Conservation (phyloP, 23 tunicate species). For the Corella eumyota region DNA sequence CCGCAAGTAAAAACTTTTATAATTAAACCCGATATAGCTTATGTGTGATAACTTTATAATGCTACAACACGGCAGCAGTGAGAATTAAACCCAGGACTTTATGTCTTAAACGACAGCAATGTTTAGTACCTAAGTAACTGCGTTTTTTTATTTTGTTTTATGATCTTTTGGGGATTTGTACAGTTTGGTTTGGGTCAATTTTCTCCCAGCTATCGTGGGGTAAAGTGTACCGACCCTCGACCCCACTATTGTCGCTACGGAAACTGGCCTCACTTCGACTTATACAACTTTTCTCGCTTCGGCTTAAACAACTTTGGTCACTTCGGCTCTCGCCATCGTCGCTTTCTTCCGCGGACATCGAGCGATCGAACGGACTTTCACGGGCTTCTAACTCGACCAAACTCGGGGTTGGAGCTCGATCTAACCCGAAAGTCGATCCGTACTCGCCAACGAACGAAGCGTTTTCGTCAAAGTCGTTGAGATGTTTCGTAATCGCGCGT, state of each 20-base stretch:
- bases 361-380: conserved; percentile 20
- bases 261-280: too few species aligned
- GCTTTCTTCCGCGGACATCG: conserved; percentile 1
- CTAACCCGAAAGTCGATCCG: conserved; percentile 65
- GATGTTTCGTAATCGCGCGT: conserved; percentile 48
- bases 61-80: too few species aligned
- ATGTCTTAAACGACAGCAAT: too few species aligned
- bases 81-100: too few species aligned
- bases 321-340: conserved; percentile 13
- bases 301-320: too few species aligned
- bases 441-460: conserved; percentile 75
- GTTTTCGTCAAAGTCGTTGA: conserved; percentile 61
- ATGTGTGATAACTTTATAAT: too few species aligned
- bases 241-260: too few species aligned
- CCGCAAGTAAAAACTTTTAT: too few species aligned
- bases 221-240: conserved; percentile 28
- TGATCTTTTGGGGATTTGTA: conserved; percentile 22
- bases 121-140: too few species aligned
- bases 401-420: conserved; percentile 2
- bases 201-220: conserved; percentile 30
- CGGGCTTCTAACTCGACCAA: conserved; percentile 28
- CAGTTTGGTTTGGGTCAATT: conserved; percentile 18
- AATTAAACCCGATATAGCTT: too few species aligned
- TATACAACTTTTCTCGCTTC: too few species aligned
- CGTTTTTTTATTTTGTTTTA: too few species aligned